Evolutionary conservation across 1,140 invertebrate genomes (phyloP).

Genomic region (Coelopa frigida): DNA sequence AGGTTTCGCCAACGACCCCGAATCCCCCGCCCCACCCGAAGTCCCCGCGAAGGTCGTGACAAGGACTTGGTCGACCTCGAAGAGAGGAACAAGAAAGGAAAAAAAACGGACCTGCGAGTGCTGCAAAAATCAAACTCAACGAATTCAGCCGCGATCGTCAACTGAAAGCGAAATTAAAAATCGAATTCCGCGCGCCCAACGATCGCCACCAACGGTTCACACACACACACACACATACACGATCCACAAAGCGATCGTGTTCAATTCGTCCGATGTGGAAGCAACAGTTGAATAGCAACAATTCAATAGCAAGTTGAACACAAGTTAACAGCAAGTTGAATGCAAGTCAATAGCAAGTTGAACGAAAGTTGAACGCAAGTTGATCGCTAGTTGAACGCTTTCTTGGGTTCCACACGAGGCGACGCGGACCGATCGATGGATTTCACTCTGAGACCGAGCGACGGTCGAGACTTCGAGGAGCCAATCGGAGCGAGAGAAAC

Average conservation of each 20-base stretch:
- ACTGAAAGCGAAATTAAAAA: constrained; percentile 14
- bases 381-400: not conserved
- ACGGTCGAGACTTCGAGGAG: too few relatives aligned
- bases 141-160: constrained; percentile 11
- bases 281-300: too few relatives aligned
- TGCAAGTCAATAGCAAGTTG: too few relatives aligned
- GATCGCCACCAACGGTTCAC: not conserved
- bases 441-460: not conserved
- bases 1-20: not conserved
- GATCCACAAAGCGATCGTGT: too few relatives aligned
- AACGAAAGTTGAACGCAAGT: not conserved
- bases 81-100: not conserved
- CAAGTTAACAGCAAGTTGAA: too few relatives aligned
- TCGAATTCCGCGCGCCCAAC: constrained; percentile 4
- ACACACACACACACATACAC: constrained; percentile 1
- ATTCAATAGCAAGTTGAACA: too few relatives aligned
- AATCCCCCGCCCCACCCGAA: not conserved
- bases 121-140: constrained; percentile 3
- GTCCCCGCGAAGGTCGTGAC: not conserved
- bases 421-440: not conserved
- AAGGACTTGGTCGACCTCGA: not conserved
- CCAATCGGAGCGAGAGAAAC: too few relatives aligned
- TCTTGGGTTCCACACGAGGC: not conserved
- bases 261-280: too few relatives aligned
- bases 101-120: constrained; percentile 1